These are phyloP conservation scores for Echeneis naucrates DNA, from an alignment of 2,797 vertebrate species.

Conservation along the genomic window DNA sequence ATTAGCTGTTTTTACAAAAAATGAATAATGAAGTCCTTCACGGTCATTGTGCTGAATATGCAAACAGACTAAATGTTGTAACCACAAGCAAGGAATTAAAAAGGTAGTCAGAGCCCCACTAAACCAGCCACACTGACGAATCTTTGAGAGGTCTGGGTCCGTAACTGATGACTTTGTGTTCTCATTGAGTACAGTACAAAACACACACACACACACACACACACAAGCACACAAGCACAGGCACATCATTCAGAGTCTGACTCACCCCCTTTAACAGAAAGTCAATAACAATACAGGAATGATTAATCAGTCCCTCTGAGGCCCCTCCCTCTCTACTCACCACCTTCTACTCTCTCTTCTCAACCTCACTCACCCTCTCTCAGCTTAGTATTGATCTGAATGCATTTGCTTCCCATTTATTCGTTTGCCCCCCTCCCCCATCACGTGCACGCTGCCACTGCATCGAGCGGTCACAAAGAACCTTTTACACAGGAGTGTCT, in stretches of 20 bases:
- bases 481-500: constrained; percentile 76
- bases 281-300: constrained; percentile 87
- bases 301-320: constrained; percentile 84
- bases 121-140: constrained; percentile 45
- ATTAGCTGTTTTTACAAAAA: constrained; percentile 71
- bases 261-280: constrained; percentile 86
- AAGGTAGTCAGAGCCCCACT: constrained; percentile 31
- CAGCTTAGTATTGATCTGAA: constrained; percentile 86
- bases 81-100: constrained; percentile 33
- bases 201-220: constrained; percentile 26
- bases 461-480: constrained; percentile 83
- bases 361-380: constrained; percentile 72
- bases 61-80: constrained; percentile 57
- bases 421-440: constrained; percentile 65
- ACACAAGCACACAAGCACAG: constrained; percentile 28
- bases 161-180: constrained; percentile 79
- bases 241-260: constrained; percentile 82
- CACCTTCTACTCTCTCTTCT: constrained; percentile 69
- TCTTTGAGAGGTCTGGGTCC: constrained; percentile 59
- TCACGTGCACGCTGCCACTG: constrained; percentile 66
- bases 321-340: constrained; percentile 71
- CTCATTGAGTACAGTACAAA: constrained; percentile 62
- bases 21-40: constrained; percentile 69
- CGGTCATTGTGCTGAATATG: constrained; percentile 57
- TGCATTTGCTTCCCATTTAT: constrained; percentile 88